Conservation (phyloP, 1,140 invertebrate genomes). For the Neodiprion lecontei region DNA sequence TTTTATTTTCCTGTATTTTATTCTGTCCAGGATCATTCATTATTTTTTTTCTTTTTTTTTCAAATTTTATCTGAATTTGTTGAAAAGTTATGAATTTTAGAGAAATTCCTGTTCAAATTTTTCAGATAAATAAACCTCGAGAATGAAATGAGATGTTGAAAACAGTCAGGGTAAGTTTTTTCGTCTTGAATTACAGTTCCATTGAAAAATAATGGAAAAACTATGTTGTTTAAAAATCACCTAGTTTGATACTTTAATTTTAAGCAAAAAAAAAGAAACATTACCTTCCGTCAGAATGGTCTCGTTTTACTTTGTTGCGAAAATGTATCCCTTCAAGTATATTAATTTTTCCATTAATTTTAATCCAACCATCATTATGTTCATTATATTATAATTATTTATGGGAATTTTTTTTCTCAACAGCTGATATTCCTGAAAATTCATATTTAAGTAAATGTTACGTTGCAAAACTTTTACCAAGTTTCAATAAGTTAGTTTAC, state of each 20-base stretch:
- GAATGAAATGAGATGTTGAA: no score
- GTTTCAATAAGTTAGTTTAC: no score
- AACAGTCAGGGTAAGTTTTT: not conserved
- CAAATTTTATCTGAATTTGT: constrained; percentile 22
- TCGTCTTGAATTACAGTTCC: constrained; percentile 23
- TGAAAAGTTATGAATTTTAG: constrained; percentile 23
- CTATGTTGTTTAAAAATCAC: constrained; percentile 20
- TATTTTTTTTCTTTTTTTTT: constrained; percentile 22
- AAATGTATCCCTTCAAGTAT: not conserved
- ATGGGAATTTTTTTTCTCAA: not conserved
- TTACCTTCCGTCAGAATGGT: not conserved
- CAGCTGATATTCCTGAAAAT: not conserved
- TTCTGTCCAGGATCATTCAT: no score
- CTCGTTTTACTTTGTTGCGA: not conserved
- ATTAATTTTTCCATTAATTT: not conserved
- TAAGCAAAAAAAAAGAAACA: constrained; percentile 17
- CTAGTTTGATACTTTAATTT: constrained; percentile 13
- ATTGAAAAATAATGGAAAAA: constrained; percentile 18
- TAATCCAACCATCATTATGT: not conserved
- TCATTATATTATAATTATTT: not conserved
- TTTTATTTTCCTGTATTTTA: no score
- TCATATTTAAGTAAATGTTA: not conserved
- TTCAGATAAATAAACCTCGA: not conserved
- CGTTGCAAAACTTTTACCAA: no score
- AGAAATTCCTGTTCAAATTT: constrained; percentile 23